Conservation (phyloP, 2,888 invertebrate species). For the Ormyrus pomaceus region DNA sequence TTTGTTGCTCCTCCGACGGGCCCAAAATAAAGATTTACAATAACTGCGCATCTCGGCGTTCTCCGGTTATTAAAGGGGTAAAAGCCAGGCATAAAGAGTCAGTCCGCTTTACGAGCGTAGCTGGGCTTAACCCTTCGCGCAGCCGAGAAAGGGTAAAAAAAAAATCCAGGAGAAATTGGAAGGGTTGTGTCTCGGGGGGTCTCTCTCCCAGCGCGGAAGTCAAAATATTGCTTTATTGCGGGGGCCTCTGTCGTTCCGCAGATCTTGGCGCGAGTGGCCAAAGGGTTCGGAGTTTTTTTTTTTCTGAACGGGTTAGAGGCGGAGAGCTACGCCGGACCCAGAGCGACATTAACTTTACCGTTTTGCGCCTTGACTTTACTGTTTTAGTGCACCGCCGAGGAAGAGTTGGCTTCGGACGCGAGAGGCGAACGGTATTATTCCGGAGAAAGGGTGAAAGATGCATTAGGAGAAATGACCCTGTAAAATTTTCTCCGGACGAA, state of each 20-base stretch:
- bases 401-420: not conserved
- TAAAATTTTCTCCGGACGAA: slow-evolving; percentile 39
- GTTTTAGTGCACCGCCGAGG: slow-evolving; percentile 52
- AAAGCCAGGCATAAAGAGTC: slow-evolving; percentile 64
- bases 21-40: slow-evolving; percentile 67
- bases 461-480: slow-evolving; percentile 52
- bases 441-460: slow-evolving; percentile 49
- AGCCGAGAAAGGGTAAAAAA: slow-evolving; percentile 20
- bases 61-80: slow-evolving; percentile 61
- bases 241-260: slow-evolving; percentile 36
- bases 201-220: slow-evolving; percentile 58
- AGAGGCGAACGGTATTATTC: not conserved
- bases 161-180: slow-evolving; percentile 52
- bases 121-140: slow-evolving; percentile 66
- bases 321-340: slow-evolving; percentile 10
- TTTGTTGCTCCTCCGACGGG: slow-evolving; percentile 25
- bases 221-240: slow-evolving; percentile 74
- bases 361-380: slow-evolving; percentile 55
- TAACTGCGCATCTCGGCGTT: not conserved
- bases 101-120: slow-evolving; percentile 64
- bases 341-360: slow-evolving; percentile 50
- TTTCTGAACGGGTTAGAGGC: slow-evolving; percentile 59
- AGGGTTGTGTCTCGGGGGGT: slow-evolving; percentile 64
- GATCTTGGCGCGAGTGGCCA: not conserved
- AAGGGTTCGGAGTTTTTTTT: slow-evolving; percentile 58